Evolutionary conservation across 1,140 invertebrate species (phyloP).

Genomic region (Oncopodura yosiiana): DNA sequence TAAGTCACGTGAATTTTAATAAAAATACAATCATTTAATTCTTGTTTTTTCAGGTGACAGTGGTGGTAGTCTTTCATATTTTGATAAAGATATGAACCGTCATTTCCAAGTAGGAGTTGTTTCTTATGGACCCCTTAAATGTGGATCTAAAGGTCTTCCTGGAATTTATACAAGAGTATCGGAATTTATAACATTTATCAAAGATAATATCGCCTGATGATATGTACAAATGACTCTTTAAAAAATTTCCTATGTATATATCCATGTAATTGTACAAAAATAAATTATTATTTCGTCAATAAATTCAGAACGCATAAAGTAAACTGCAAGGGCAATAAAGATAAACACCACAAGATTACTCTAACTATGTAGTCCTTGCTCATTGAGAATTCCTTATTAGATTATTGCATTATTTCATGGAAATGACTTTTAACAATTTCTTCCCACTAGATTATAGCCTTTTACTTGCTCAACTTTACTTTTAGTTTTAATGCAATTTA

Average conservation of each 20-base stretch:
- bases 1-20: background rate
- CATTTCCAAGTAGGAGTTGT: conserved; percentile 25
- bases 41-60: conserved; percentile 6
- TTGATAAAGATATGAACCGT: background rate
- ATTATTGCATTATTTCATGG: background rate
- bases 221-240: background rate
- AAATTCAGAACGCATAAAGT: no score
- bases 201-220: conserved; percentile 22
- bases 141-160: conserved; percentile 30
- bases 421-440: no score
- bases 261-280: conserved; percentile 2
- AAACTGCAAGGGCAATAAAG: no score
- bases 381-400: background rate
- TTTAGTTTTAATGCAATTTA: no score
- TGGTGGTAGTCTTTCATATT: conserved; percentile 7
- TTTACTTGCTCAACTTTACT: no score
- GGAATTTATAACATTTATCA: conserved; percentile 29
- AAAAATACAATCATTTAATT: background rate
- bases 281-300: background rate
- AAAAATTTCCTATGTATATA: background rate
- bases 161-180: conserved; percentile 34
- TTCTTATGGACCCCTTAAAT: conserved; percentile 30
- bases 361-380: no score
- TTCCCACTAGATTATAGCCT: no score
- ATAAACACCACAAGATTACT: no score